Base-by-base conservation (phyloP, 2,113 vertebrate species). In the Xiphorhynchus elegans region DNA sequence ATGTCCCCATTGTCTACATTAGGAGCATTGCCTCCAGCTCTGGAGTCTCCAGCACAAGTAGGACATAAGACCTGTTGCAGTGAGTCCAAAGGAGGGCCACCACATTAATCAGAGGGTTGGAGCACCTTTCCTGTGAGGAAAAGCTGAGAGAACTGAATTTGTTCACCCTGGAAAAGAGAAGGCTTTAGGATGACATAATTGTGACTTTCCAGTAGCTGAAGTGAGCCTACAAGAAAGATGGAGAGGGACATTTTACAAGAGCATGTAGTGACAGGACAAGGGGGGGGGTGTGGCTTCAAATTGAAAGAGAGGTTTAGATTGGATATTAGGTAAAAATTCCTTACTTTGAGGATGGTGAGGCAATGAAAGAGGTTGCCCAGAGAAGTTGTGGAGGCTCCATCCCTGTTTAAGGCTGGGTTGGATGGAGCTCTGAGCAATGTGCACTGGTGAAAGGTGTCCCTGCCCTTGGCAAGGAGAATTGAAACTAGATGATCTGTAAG, bases 71-170 rank as follows among this genome's bases (percentile, higher is more conserved):
- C 3, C 2, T 62, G 40, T 33, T 40, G 25, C 17, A 53, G 20
- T 0, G 0, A 69, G 20, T 31, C n/a, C 40, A 69, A 68, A 76
- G 56, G 20, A 83, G 40, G 16, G 9, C 29, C 23, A 3, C n/a
- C 29, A 35, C 13, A 9, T 49, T 40, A 6, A 6, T 69, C 40
- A 69, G 25, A 42, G 35, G 47, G 20, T 26, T 55, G 21, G 63
- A 76, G 17, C 7, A 16, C 17, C 11, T 23, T 40, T 76, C 29
- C 25, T 60, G 1, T 13, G n/a, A 42, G 63, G 11, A 69, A 62
- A 63, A 21, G n/a, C 17, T 26, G 18, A 35, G 14, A 55, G 5
- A 69, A 19, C 9, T 37, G 4, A 40, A 3, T 35, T 76, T 76
- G 24, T 9, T 55, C n/a, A 42, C 17, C 14, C 47, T 35, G 31